These are phyloP conservation scores for Drosophila eugracilis DNA, from an alignment of 1,140 invertebrate species.

Conservation along the genomic window DNA sequence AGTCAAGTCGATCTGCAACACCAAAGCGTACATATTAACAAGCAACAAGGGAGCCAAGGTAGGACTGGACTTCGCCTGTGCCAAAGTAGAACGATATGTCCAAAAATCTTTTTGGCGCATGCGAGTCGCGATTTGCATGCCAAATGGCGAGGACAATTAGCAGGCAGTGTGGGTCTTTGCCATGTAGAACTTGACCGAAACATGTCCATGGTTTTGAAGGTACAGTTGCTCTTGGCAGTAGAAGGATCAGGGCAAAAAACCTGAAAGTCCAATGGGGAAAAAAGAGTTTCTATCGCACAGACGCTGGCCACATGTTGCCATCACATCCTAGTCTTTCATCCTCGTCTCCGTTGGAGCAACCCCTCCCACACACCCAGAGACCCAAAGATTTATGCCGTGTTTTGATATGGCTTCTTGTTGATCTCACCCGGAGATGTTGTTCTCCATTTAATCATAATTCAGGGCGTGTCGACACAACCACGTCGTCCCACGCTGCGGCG, in stretches of 20 bases:
- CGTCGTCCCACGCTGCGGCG: slow-evolving; percentile 32
- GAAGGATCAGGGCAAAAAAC: background rate
- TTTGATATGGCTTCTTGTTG: slow-evolving; percentile 45
- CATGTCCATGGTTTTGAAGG: background rate
- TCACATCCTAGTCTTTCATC: background rate
- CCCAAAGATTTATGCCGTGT: slow-evolving; percentile 62
- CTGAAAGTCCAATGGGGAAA: background rate
- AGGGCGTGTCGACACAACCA: slow-evolving; percentile 64
- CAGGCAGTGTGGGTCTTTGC: background rate
- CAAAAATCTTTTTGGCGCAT: slow-evolving; percentile 69
- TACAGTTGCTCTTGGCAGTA: slow-evolving; percentile 7
- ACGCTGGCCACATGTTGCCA: slow-evolving; percentile 49
- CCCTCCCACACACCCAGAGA: background rate
- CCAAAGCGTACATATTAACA: too few relatives aligned
- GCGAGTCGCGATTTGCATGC: slow-evolving; percentile 59
- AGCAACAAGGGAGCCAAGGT: too few relatives aligned
- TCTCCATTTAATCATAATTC: slow-evolving; percentile 72
- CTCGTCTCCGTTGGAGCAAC: background rate
- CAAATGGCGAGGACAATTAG: slow-evolving; percentile 7
- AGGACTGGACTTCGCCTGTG: slow-evolving; percentile 8
- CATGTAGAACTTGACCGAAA: slow-evolving; percentile 9
- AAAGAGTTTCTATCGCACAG: slow-evolving; percentile 2
- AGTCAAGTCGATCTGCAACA: background rate
- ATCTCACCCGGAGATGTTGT: slow-evolving; percentile 26
- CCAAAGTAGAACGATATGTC: slow-evolving; percentile 73